Percentiles rank a stretch among this genome's conserved stretches.
Conservation (phyloP, 2,113 vertebrate species). For the Malaclemys terrapin region DNA sequence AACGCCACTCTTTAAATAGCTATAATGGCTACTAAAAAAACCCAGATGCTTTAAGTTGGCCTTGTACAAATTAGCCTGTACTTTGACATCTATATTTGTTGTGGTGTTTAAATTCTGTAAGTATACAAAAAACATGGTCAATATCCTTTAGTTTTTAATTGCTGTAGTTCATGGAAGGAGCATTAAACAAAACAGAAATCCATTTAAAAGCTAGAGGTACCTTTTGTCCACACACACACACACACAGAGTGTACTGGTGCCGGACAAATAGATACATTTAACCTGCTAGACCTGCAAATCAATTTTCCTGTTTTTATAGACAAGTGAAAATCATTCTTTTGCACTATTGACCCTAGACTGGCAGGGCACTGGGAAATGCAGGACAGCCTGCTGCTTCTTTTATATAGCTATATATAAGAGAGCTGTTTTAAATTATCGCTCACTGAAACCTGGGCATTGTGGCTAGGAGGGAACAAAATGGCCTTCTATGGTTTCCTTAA, state of each 20-base stretch:
- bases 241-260: neutral
- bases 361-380: neutral
- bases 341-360: slow-evolving; percentile 34
- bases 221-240: neutral
- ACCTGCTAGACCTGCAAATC: slow-evolving; percentile 23
- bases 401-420: slow-evolving; percentile 19
- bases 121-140: neutral
- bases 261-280: slow-evolving; percentile 21
- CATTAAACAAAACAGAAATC: slow-evolving; percentile 22
- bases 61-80: neutral
- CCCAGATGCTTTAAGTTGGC: neutral
- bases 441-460: slow-evolving; percentile 45
- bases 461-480: slow-evolving; percentile 29
- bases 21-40: neutral
- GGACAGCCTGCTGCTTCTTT: slow-evolving; percentile 27
- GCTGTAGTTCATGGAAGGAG: neutral
- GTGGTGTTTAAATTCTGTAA: neutral
- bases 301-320: slow-evolving; percentile 49
- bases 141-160: neutral
- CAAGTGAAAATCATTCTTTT: slow-evolving; percentile 15
- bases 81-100: neutral
- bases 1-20: neutral
- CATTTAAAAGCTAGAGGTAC: slow-evolving; percentile 29
- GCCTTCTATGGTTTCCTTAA: slow-evolving; percentile 11
- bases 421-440: slow-evolving; percentile 60